Evolutionary conservation across 1,140 invertebrate species (phyloP).

Genomic region (Tachypleus tridentatus): DNA sequence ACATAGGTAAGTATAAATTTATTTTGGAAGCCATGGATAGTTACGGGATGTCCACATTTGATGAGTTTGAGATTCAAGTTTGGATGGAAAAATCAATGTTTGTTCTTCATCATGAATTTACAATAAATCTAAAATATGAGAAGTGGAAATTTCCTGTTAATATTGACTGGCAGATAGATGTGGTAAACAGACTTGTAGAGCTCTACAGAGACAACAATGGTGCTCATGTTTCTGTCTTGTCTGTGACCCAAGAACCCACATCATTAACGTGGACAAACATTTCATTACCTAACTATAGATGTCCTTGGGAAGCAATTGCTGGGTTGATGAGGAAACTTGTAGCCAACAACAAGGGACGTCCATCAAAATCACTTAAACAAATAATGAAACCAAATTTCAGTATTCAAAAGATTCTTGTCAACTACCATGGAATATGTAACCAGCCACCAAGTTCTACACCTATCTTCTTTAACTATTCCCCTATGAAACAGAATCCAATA

Average conservation of each 20-base stretch:
- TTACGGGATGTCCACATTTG: slow-evolving; percentile 51
- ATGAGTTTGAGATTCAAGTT: slow-evolving; percentile 60
- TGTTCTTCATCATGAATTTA: slow-evolving; percentile 71
- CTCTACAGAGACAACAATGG: slow-evolving; percentile 55
- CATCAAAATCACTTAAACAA: slow-evolving; percentile 21
- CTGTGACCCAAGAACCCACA: slow-evolving; percentile 38
- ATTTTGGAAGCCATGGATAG: slow-evolving; percentile 61
- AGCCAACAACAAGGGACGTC: slow-evolving; percentile 20
- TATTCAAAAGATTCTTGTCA: slow-evolving; percentile 22
- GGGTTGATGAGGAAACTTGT: slow-evolving; percentile 41
- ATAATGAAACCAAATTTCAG: slow-evolving; percentile 24
- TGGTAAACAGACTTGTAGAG: slow-evolving; percentile 51
- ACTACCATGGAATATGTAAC: slow-evolving; percentile 23
- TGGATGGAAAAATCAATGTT: slow-evolving; percentile 58
- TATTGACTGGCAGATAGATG: slow-evolving; percentile 43
- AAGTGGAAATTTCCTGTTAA: slow-evolving; percentile 40
- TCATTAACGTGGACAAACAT: slow-evolving; percentile 69
- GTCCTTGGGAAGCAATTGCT: slow-evolving; percentile 40
- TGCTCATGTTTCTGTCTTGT: slow-evolving; percentile 53
- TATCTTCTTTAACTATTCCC: slow-evolving; percentile 33
- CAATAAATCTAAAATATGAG: slow-evolving; percentile 49
- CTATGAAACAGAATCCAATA: slow-evolving; percentile 67
- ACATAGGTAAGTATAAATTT: slow-evolving; percentile 72
- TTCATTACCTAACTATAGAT: slow-evolving; percentile 49
- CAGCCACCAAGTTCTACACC: slow-evolving; percentile 39